Base-by-base conservation (phyloP, 2,113 vertebrate genomes). In the Marmota monax region DNA sequence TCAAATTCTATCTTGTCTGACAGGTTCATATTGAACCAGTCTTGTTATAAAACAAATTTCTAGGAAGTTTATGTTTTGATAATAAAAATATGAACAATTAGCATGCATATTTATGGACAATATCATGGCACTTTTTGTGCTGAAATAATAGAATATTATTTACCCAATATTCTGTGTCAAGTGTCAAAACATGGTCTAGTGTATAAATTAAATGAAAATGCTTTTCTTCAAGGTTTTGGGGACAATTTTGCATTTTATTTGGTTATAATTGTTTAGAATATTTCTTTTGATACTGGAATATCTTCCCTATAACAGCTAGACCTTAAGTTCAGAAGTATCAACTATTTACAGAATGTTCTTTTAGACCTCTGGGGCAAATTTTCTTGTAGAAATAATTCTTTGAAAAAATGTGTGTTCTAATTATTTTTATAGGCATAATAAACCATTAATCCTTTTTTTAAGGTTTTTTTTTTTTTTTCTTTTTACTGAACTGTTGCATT, bases 181-280 rank as follows among this genome's bases (percentile, higher is more conserved):
- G 23, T 85, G 29, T 32, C 6, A 95, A 42, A 77, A 22, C 39
- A 0, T 20, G 85, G 0, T 10, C 34, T 82, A 11, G 37, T 10
- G 20, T 8, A 2, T 87, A 48, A 92, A 88, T 82, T 61, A 76
- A 84, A 86, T 53, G 18, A 79, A 96, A 78, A 56, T 39, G 20
- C 3, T 70, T 48, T 92, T 80, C 27, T 74, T 65, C 7, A 76
- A 85, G 48, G 51, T 29, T 89, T 84, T 61, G 56, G 58, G n/a
- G 18, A 61, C 9, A 78, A 22, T 86, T 92, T 78, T 87, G 27
- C 11, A 17, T 84, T 94, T 94, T 16, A 70, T 89, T 89, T 84
- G 4, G 1, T 84, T 88, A 25, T 48, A 39, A n/a, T 63, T 84
- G 5, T 63, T 88, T 63, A 77, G 29, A 32, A 80, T 13, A 70